Percentiles rank a stretch among this genome's conserved stretches.
These are phyloP conservation scores for Cephalopachus bancanus DNA, from an alignment of 2,797 vertebrate genomes.

Conservation along the genomic window DNA sequence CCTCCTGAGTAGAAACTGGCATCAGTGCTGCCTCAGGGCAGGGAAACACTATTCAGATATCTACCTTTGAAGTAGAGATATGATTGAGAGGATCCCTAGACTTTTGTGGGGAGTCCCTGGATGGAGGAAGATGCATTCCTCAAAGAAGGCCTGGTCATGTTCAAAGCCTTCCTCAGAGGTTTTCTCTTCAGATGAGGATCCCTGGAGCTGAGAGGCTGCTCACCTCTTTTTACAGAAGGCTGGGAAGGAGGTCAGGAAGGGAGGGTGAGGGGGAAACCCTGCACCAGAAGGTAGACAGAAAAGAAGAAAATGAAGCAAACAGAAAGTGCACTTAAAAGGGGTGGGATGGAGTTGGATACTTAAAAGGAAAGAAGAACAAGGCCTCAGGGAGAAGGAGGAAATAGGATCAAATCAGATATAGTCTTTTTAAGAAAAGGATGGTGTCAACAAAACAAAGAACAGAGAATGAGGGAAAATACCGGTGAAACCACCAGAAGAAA, in stretches of 20 bases:
- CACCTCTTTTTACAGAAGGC: neutral
- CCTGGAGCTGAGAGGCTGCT: neutral
- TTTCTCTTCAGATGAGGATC: neutral
- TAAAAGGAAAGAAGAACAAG: slow-evolving; percentile 29
- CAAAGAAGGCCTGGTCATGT: neutral
- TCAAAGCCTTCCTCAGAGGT: neutral
- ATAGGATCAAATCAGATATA: slow-evolving; percentile 35
- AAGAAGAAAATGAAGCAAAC: neutral
- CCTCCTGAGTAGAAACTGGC: neutral
- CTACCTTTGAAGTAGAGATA: slow-evolving; percentile 47
- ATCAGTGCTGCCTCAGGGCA: no score
- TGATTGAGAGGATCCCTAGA: neutral
- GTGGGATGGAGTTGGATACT: neutral
- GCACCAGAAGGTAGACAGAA: neutral
- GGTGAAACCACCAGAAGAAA: neutral
- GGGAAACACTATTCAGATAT: neutral
- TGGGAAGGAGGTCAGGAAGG: neutral
- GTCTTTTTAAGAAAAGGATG: slow-evolving; percentile 38
- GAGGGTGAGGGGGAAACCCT: neutral
- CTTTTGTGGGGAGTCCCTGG: neutral
- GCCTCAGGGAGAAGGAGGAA: neutral
- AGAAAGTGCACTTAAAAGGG: neutral
- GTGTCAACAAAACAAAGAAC: slow-evolving; percentile 36
- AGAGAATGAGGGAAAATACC: neutral
- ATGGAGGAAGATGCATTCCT: neutral